Percentiles rank a stretch among this genome's conserved stretches.
phyloP scores from a whole-genome alignment of 2,113 vertebrate species.

The Cervus canadensis region DNA sequence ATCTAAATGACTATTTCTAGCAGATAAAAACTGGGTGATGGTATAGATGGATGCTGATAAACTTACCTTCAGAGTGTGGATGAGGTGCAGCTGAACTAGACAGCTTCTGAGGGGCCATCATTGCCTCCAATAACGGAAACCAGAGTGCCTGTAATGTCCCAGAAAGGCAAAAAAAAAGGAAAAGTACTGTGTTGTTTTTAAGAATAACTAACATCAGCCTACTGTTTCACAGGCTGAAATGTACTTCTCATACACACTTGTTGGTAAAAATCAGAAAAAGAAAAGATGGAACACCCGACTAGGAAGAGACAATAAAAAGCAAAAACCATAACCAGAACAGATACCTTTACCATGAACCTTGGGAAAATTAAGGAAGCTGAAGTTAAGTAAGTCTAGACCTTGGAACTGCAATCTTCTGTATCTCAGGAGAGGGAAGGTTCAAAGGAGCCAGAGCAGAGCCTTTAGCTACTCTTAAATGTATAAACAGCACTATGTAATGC shows the following conservation, averaged over 20 bases:
- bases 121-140: conserved; percentile 94
- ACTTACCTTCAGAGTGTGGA: conserved; percentile 86
- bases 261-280: not conserved
- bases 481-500: not conserved
- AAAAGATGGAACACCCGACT: not conserved
- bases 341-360: not conserved
- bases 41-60: not conserved
- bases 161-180: not conserved
- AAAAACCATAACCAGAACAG: not conserved
- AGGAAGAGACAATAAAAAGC: not conserved
- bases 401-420: not conserved
- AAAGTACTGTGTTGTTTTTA: not conserved
- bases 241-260: not conserved
- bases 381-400: not conserved
- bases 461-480: not conserved
- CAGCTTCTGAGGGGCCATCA: conserved; percentile 95
- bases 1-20: not conserved
- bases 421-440: not conserved
- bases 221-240: not conserved
- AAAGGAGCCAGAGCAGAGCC: not conserved
- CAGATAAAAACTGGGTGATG: not conserved
- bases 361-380: not conserved
- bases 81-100: conserved; percentile 77
- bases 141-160: conserved; percentile 86
- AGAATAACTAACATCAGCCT: not conserved